Percentiles rank a stretch among this genome's conserved stretches.
Conservation (phyloP, 2,888 invertebrate genomes). For the Heteromyza rotundicornis region DNA sequence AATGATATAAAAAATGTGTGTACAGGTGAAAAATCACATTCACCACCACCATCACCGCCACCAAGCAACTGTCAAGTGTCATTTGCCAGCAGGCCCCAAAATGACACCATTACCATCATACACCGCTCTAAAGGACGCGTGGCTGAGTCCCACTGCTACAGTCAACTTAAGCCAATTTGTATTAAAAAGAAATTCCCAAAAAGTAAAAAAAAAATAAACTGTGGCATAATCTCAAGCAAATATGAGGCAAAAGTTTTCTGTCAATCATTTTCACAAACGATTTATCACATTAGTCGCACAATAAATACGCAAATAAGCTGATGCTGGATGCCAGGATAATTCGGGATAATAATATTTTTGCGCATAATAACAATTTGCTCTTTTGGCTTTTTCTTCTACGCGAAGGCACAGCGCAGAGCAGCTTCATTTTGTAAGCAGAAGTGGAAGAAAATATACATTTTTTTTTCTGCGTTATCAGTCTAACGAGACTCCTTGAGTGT, state of each 20-base stretch:
- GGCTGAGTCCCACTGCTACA: neutral
- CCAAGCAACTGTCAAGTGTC: slow-evolving; percentile 14
- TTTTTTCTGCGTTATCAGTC: slow-evolving; percentile 1
- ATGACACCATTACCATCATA: neutral
- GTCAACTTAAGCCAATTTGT: slow-evolving; percentile 9
- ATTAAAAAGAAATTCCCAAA: neutral
- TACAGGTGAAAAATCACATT: slow-evolving; percentile 1
- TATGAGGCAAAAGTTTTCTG: slow-evolving; percentile 24
- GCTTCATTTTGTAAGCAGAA: too few relatives aligned
- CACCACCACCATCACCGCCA: slow-evolving; percentile 1
- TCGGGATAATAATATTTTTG: neutral
- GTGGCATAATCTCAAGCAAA: too few relatives aligned
- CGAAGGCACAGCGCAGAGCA: too few relatives aligned
- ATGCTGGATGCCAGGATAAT: slow-evolving; percentile 32
- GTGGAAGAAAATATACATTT: too few relatives aligned
- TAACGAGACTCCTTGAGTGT: slow-evolving; percentile 4
- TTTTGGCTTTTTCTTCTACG: neutral
- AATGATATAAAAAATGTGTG: too few relatives aligned
- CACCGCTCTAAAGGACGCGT: too few relatives aligned
- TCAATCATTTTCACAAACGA: slow-evolving; percentile 52
- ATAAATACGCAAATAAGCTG: slow-evolving; percentile 45
- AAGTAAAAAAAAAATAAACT: neutral
- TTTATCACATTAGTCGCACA: slow-evolving; percentile 41
- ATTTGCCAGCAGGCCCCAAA: neutral
- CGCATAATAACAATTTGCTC: slow-evolving; percentile 11